These are phyloP conservation scores for Heteronetta atricapilla DNA, from an alignment of 2,113 vertebrate genomes.

Conservation along the genomic window DNA sequence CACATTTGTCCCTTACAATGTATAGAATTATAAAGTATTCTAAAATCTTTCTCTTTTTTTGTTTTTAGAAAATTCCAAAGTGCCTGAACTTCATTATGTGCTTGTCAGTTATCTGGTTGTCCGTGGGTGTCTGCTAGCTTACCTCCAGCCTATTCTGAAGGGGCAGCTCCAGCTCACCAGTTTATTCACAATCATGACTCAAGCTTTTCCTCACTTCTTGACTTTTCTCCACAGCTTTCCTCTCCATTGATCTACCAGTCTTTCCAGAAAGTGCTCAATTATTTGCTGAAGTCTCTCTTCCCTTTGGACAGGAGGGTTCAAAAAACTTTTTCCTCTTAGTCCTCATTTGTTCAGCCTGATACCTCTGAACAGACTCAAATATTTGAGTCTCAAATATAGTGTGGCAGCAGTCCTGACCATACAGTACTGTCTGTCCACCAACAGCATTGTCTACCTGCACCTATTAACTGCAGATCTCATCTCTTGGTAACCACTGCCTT, in stretches of 20 bases:
- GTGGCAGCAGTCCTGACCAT: not conserved
- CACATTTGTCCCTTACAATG: not conserved
- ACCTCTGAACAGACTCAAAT: not conserved
- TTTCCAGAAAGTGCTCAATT: not conserved
- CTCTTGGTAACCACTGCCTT: not conserved
- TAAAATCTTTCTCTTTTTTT: not conserved
- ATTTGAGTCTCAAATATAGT: too few species aligned
- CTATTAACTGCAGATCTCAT: not conserved
- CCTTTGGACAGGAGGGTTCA: not conserved
- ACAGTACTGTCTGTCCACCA: not conserved
- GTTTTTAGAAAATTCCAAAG: not conserved
- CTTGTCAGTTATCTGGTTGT: not conserved
- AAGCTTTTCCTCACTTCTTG: not conserved
- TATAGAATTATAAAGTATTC: not conserved
- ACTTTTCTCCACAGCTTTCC: not conserved
- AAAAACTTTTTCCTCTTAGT: not conserved
- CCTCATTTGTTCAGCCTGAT: not conserved
- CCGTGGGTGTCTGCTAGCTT: not conserved
- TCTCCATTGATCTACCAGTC: not conserved
- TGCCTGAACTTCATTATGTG: not conserved
- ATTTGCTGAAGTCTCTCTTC: not conserved
- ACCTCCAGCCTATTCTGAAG: not conserved
- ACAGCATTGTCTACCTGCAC: not conserved
- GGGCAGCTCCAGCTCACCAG: not conserved
- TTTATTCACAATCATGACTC: not conserved